phyloP scores from a whole-genome alignment of 2,888 invertebrate species.

The Apamea anceps region DNA sequence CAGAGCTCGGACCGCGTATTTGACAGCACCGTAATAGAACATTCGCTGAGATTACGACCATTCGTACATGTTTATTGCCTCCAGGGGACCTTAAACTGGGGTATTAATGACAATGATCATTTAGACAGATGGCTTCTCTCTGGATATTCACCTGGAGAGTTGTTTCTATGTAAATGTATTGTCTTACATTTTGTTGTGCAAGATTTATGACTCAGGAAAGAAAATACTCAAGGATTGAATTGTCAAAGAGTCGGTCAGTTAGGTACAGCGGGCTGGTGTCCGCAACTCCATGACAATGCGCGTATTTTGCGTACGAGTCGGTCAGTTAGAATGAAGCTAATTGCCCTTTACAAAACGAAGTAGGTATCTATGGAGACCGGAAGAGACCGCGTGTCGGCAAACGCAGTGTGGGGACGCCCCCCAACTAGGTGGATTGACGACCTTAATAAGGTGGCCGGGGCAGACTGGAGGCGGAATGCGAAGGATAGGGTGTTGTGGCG shows the following conservation, averaged over 20 bases:
- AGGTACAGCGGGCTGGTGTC: no score
- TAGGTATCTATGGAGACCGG: background rate
- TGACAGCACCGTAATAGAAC: conserved; percentile 57
- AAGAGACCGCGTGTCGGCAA: background rate
- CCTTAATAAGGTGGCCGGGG: background rate
- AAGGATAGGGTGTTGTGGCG: background rate
- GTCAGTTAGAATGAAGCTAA: background rate
- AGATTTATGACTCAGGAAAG: background rate
- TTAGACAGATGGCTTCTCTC: conserved; percentile 37
- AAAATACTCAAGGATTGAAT: background rate
- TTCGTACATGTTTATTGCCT: conserved; percentile 55
- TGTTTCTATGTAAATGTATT: conserved; percentile 25
- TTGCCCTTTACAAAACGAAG: background rate
- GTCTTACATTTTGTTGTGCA: background rate
- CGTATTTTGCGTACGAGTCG: no score
- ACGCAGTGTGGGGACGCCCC: background rate
- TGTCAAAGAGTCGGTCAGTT: background rate
- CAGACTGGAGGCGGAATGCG: background rate
- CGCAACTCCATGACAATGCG: no score
- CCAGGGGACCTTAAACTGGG: conserved; percentile 38
- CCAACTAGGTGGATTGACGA: background rate
- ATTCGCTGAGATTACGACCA: conserved; percentile 56
- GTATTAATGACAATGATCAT: conserved; percentile 54
- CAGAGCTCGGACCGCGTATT: conserved; percentile 25
- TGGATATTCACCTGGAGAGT: background rate